Conservation (phyloP, 2,888 invertebrate species). For the Sphaerophoria taeniata region DNA sequence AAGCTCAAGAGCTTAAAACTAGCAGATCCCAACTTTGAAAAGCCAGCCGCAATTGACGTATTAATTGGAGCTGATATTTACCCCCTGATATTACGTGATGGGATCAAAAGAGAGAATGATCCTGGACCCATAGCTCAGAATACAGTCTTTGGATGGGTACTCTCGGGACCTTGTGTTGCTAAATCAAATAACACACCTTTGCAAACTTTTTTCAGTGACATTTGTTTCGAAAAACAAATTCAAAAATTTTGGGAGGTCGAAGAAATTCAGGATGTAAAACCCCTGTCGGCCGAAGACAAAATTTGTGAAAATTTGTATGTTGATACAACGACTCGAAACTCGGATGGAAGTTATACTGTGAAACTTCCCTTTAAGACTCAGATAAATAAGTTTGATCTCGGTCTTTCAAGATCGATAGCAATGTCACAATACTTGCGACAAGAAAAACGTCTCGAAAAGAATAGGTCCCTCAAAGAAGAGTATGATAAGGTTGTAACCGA, state of each 20-base stretch:
- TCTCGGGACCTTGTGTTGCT: constrained; percentile 8
- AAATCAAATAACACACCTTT: neutral
- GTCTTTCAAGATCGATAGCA: neutral
- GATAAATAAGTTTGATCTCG: neutral
- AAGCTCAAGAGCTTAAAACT: constrained; percentile 11
- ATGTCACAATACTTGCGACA: constrained; percentile 11
- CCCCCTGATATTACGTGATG: constrained; percentile 16
- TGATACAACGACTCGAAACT: neutral
- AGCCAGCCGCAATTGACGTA: constrained; percentile 17
- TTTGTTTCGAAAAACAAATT: constrained; percentile 23
- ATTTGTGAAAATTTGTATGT: constrained; percentile 3
- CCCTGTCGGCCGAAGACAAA: constrained; percentile 4
- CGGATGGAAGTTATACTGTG: constrained; percentile 10
- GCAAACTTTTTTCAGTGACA: neutral
- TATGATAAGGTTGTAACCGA: neutral
- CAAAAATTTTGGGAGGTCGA: constrained; percentile 36
- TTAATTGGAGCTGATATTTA: constrained; percentile 26
- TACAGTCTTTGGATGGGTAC: constrained; percentile 32
- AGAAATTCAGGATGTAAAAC: neutral
- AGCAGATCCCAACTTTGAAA: constrained; percentile 31
- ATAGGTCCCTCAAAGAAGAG: constrained; percentile 2
- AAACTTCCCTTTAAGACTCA: constrained; percentile 25
- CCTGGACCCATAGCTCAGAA: constrained; percentile 4
- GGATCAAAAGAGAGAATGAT: constrained; percentile 1
- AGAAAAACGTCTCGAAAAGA: neutral